phyloP scores from a whole-genome alignment of 2,888 invertebrate species.

The Orthosia incerta region DNA sequence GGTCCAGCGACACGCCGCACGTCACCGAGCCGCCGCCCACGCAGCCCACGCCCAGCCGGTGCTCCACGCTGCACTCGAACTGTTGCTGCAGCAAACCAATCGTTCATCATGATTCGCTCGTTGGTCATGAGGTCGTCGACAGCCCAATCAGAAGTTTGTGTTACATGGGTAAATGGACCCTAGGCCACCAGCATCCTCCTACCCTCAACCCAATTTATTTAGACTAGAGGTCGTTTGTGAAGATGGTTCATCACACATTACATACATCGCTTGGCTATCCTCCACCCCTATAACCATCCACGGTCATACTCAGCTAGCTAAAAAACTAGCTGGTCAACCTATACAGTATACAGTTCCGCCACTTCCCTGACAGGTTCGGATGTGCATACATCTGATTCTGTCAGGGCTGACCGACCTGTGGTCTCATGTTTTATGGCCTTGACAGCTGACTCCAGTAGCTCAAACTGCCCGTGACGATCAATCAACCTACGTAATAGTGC shows the following conservation, averaged over 20 bases:
- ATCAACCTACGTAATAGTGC: conserved; percentile 4
- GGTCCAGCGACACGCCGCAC: conserved; percentile 96
- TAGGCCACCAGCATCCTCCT: background rate
- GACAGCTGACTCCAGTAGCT: conserved; percentile 1
- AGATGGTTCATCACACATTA: too few species aligned
- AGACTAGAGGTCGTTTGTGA: too few species aligned
- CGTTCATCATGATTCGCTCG: background rate
- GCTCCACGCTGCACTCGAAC: conserved; percentile 97
- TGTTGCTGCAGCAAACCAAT: conserved; percentile 88
- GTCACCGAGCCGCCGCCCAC: conserved; percentile 96
- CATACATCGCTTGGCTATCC: too few species aligned
- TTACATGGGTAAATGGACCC: background rate
- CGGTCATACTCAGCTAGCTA: too few species aligned
- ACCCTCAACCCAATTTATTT: too few species aligned
- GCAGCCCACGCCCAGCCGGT: conserved; percentile 96
- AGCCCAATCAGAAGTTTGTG: background rate
- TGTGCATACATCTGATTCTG: too few species aligned
- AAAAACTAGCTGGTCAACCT: too few species aligned
- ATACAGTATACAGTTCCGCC: too few species aligned
- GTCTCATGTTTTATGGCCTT: conserved; percentile 7
- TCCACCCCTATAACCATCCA: too few species aligned
- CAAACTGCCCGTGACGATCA: conserved; percentile 7
- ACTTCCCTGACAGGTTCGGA: too few species aligned
- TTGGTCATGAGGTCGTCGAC: background rate
- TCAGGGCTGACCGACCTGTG: background rate